A percentile compares a stretch with the other conserved stretches of the same genome.
Evolutionary conservation across 2,888 invertebrate species (phyloP).

Genomic region (Tenodera sinensis): DNA sequence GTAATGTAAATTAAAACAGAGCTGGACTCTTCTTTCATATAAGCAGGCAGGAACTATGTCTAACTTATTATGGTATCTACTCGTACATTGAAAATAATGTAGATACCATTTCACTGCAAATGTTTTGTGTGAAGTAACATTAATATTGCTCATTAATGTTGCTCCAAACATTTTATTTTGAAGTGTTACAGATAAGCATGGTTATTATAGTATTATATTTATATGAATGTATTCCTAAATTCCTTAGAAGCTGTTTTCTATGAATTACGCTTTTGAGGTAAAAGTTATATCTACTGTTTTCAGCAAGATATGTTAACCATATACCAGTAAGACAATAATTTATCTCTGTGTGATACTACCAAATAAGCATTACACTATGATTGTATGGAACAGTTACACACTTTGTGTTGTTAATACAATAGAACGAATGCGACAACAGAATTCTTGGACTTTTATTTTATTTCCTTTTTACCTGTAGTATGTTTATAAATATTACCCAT

Average conservation of each 20-base stretch:
- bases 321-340: not conserved
- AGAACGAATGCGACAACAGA: not conserved
- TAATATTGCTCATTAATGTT: not conserved
- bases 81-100: not conserved
- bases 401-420: not conserved
- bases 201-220: not conserved
- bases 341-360: not conserved
- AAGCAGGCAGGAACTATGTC: not conserved
- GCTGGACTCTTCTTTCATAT: not conserved
- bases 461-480: not conserved
- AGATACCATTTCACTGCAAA: not conserved
- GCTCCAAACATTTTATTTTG: not conserved
- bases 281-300: not conserved
- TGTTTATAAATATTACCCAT: no score
- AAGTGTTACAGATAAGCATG: not conserved
- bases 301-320: not conserved
- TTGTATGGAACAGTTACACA: not conserved
- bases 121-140: not conserved
- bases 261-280: not conserved
- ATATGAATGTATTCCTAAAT: not conserved
- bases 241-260: not conserved
- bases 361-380: not conserved
- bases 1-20: not conserved
- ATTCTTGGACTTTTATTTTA: not conserved
- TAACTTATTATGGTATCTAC: not conserved